phyloP scores from a whole-genome alignment of 2,797 vertebrate genomes.

The Lophura swinhoii region DNA sequence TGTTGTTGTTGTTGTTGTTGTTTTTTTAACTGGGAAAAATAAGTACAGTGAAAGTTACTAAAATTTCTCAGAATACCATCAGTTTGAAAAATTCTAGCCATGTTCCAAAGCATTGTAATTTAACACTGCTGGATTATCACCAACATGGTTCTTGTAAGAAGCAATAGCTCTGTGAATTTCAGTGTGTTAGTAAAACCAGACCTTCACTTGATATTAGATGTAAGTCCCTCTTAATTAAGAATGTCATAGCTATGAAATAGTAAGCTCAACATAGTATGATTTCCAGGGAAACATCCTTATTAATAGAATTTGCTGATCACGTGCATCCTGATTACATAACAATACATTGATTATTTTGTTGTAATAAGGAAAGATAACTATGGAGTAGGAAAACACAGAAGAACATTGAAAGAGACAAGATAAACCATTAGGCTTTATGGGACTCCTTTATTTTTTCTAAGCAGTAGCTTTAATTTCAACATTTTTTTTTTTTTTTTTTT shows the following conservation, averaged over 20 bases:
- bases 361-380: slow-evolving; percentile 5
- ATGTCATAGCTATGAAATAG: neutral
- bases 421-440: neutral
- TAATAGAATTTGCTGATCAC: slow-evolving; percentile 57
- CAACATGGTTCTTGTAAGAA: neutral
- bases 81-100: neutral
- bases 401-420: neutral
- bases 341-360: slow-evolving; percentile 27
- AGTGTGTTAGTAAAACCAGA: fast-evolving
- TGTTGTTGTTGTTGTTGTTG: neutral
- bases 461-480: neutral
- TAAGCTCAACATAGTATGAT: neutral
- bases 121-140: neutral
- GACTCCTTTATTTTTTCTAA: neutral
- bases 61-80: neutral
- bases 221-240: neutral
- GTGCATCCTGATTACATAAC: slow-evolving; percentile 60
- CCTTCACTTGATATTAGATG: neutral
- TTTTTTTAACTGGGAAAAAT: neutral
- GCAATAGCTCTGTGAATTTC: neutral
- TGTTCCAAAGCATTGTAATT: neutral
- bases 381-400: neutral
- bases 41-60: neutral
- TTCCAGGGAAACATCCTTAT: slow-evolving; percentile 37
- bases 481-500: neutral